Evolutionary conservation across 1,140 invertebrate species (phyloP).

Genomic region (Hylaeus volcanicus): DNA sequence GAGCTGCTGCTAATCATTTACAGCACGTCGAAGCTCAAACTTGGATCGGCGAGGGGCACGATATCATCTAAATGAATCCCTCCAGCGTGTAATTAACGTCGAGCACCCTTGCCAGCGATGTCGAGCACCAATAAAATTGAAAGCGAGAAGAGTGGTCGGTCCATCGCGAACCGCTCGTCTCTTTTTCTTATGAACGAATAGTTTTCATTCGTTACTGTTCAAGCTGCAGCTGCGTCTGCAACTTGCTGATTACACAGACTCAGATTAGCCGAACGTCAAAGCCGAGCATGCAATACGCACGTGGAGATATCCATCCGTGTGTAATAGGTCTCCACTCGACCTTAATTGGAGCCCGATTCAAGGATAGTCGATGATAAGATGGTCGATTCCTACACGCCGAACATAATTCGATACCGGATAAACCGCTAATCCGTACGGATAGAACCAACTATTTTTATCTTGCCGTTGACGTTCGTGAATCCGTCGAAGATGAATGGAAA

Average conservation of each 20-base stretch:
- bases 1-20: constrained; percentile 22
- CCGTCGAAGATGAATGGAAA: no score
- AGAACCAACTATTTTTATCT: no score
- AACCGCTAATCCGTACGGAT: no score
- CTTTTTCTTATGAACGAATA: constrained; percentile 15
- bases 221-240: constrained; percentile 2
- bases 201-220: constrained; percentile 9
- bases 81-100: constrained; percentile 38
- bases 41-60: constrained; percentile 10
- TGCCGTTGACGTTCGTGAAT: no score
- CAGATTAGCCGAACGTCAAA: constrained; percentile 17
- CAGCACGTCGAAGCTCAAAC: constrained; percentile 2
- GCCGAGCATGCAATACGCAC: constrained; percentile 18
- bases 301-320: constrained; percentile 30
- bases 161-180: background rate
- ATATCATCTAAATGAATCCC: constrained; percentile 44
- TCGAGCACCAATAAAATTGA: constrained; percentile 42
- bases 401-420: no score
- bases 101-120: background rate
- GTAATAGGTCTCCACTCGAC: background rate
- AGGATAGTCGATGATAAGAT: background rate
- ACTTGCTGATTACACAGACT: constrained; percentile 16
- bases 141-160: background rate
- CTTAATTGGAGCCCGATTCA: background rate
- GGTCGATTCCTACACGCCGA: no score